phyloP scores from a whole-genome alignment of 2,888 invertebrate species.

The Axea sp. region DNA sequence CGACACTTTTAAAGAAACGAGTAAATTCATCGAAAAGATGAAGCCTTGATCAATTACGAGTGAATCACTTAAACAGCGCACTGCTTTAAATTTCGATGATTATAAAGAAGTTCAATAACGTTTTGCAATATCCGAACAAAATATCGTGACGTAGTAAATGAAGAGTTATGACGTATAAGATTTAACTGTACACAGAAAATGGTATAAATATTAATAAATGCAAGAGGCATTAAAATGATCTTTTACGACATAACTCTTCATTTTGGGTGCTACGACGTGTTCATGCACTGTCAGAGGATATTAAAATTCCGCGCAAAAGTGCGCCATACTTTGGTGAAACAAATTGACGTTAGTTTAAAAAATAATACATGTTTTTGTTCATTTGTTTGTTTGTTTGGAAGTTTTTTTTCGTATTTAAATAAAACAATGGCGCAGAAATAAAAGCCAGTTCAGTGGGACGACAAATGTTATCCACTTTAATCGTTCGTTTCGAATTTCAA shows the following conservation, averaged over 20 bases:
- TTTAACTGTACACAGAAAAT: constrained; percentile 34
- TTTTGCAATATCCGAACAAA: constrained; percentile 12
- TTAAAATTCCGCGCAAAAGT: constrained; percentile 46
- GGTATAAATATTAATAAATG: constrained; percentile 56
- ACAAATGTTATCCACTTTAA: constrained; percentile 11
- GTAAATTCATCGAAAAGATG: too few relatives aligned
- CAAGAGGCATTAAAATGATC: constrained; percentile 38
- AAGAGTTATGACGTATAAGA: constrained; percentile 39
- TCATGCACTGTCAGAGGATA: constrained; percentile 10
- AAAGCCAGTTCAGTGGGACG: background rate
- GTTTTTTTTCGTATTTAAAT: background rate
- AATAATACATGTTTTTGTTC: too few relatives aligned
- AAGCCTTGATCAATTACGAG: too few relatives aligned
- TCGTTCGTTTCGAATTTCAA: constrained; percentile 13
- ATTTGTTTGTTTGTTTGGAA: background rate
- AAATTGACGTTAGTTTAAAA: too few relatives aligned
- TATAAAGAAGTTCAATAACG: constrained; percentile 10
- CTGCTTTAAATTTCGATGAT: background rate
- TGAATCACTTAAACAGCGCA: too few relatives aligned
- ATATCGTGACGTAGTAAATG: constrained; percentile 18
- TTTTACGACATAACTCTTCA: constrained; percentile 50
- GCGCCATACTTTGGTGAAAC: too few relatives aligned
- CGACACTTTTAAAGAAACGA: too few relatives aligned
- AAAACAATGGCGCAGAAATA: too few relatives aligned
- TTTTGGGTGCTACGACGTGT: constrained; percentile 14